Base-by-base conservation (phyloP, 2,888 invertebrate species). In the Osmoderma eremita region DNA sequence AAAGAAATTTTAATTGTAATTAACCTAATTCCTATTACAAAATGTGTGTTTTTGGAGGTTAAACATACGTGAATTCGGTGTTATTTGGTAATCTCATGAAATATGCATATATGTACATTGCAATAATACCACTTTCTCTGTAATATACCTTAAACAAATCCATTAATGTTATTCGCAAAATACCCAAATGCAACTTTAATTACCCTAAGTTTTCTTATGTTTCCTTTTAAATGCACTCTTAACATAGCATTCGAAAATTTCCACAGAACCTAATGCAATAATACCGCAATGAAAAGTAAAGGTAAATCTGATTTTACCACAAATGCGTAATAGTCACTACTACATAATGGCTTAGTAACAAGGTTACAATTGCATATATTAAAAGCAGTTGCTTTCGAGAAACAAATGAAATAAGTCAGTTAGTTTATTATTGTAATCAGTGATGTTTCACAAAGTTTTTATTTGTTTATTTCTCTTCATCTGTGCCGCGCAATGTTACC, bases 251-350 rank as follows among this genome's bases (percentile, higher is more conserved):
- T 8, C 30, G 3, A 6, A 10, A 10, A 18, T 18, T 45, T 45
- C 17, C 15, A 2, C 18, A 18, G 8, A 20, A 20, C 1, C 48
- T 56, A 22, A 13, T 41, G 20, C 39, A 36, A 13, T n/a, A 22
- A 20, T 56, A 5, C 15, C 20, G 39, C 20, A 39, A 39, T 12
- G 39, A 30, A 54, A 39, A 38, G 54, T 12, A 39, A 38, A 39
- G 10, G 39, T 30, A 45, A 30, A 45, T 4, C 45, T 12, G 8
- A 48, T n/a, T n/a, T 61, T 61, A 48, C 24, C 58, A 61, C 18
- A 61, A 61, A 61, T 61, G 42, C 36, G 58, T 24, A 61, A 61
- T 45, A 24, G 30, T 6, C 36, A 36, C 36, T n/a, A n/a, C n/a
- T n/a, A n/a, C n/a, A n/a, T n/a, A n/a, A n/a, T 30, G 17, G 13